A percentile compares a stretch with the other conserved stretches of the same genome.
Conservation (phyloP, 2,888 invertebrate species). For the Netelia melanura region DNA sequence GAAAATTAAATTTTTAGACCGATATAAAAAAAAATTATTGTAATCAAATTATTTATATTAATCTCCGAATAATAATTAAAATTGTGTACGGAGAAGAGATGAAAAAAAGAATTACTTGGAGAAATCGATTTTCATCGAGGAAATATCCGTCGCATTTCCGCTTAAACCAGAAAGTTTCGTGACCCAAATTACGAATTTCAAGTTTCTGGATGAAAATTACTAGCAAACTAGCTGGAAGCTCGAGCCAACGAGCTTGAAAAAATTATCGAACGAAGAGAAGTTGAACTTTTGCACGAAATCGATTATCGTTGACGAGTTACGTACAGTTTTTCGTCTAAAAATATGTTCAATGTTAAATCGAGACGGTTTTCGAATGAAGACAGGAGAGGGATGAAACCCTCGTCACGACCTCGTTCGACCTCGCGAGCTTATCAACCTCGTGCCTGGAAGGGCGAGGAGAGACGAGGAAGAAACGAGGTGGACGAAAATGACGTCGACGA, state of each 20-base stretch:
- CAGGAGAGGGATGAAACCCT: neutral
- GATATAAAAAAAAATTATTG: too few relatives aligned
- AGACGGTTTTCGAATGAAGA: conserved; percentile 38
- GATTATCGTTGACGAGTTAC: conserved; percentile 40
- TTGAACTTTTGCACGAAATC: conserved; percentile 42
- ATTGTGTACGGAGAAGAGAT: too few relatives aligned
- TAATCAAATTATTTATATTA: too few relatives aligned
- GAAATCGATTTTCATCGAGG: too few relatives aligned
- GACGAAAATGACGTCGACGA: too few relatives aligned
- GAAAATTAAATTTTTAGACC: too few relatives aligned
- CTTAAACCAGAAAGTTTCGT: too few relatives aligned
- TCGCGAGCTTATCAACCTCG: neutral
- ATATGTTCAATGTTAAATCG: conserved; percentile 17
- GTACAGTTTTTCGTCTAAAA: neutral
- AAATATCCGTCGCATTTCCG: too few relatives aligned
- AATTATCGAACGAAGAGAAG: neutral
- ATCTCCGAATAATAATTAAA: too few relatives aligned
- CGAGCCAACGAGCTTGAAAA: neutral
- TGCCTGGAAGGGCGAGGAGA: neutral
- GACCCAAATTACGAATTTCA: neutral
- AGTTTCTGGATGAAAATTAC: neutral
- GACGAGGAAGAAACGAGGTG: neutral
- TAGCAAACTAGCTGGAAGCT: neutral
- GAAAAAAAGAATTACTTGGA: too few relatives aligned
- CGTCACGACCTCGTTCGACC: conserved; percentile 54